Evolutionary conservation across 2,113 vertebrate species (phyloP), one percentile per base, ranked within the genome.

Genomic region (Aphyosemion australe): DNA sequence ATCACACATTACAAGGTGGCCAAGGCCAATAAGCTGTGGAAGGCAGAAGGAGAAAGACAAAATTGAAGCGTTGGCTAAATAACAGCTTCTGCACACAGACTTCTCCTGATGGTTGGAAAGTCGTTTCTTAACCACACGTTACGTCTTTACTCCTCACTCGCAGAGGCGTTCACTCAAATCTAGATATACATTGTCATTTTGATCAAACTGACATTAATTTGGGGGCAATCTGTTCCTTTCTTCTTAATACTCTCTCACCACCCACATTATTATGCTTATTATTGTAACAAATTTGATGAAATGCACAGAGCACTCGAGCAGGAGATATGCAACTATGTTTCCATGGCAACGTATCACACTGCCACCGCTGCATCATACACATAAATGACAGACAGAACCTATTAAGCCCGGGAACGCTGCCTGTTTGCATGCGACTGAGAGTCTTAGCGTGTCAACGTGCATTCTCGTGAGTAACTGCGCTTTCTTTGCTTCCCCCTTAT

Each of bases 1-100:
- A 83, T 76, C 85, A 82, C 82, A 84, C 89, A 88, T 92, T 91
- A 90, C 87, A 87, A 83, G 83, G 78, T 76, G 87, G 88, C 85
- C 89, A 90, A 85, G 86, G 86, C 88, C 88, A 89, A 87, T 91
- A 84, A 87, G 80, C 78, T 83, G 78, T 55, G 65, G 71, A 78
- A 59, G 72, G 70, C 62, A 70, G 85, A 79, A 80, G 78, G 76
- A 80, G 75, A 71, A 82, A 68, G 75, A 83, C 74, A 19, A 76
- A 85, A 85, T 64, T 70, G 77, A 73, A 72, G 59, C 55, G 49
- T 49, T 9, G n/a, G 71, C 79, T 83, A 83, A 90, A 85, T 85
- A 85, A 88, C 78, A 82, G 61, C 57, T 63, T 74, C 55, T 66
- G 39, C 61, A 56, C 39, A 42, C 69, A 62, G 56, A 67, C 70